phyloP scores from a whole-genome alignment of 2,888 invertebrate genomes.

The Phorcus lineatus region DNA sequence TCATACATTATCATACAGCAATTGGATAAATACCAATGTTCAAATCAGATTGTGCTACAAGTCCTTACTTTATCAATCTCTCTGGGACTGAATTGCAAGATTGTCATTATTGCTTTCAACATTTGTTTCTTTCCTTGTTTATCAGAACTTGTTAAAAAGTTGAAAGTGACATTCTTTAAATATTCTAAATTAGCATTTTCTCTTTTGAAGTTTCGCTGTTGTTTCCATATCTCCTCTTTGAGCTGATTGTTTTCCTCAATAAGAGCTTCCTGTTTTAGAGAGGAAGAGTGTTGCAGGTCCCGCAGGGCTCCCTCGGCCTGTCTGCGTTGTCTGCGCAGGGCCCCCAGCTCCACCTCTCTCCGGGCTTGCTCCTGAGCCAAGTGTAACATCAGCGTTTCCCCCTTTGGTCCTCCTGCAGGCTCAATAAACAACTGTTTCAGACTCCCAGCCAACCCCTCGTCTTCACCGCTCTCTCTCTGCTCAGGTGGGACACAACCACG shows the following conservation, averaged over 20 bases:
- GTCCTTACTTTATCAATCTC: constrained; percentile 80
- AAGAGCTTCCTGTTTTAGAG: constrained; percentile 75
- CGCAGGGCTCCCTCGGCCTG: constrained; percentile 78
- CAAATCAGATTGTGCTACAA: no score
- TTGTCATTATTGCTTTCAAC: constrained; percentile 91
- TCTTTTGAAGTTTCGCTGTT: constrained; percentile 78
- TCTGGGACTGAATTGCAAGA: constrained; percentile 85
- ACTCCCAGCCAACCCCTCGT: constrained; percentile 59
- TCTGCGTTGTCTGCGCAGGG: constrained; percentile 84
- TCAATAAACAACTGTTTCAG: constrained; percentile 54
- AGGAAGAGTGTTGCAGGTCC: constrained; percentile 77
- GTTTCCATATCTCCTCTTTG: constrained; percentile 77
- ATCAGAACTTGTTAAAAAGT: constrained; percentile 85
- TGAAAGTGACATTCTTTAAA: constrained; percentile 91
- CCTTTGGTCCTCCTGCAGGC: constrained; percentile 66
- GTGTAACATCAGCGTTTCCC: constrained; percentile 81
- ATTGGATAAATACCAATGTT: no score
- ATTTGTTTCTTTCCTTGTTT: constrained; percentile 85
- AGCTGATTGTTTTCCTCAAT: constrained; percentile 77
- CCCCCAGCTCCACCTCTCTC: constrained; percentile 86
- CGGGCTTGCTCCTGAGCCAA: constrained; percentile 89
- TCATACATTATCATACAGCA: no score
- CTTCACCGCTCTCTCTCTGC: constrained; percentile 8
- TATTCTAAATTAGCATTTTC: constrained; percentile 93
- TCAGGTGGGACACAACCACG: not conserved